These are phyloP conservation scores for Zygaena filipendulae DNA, from an alignment of 2,888 invertebrate species.

Conservation along the genomic window DNA sequence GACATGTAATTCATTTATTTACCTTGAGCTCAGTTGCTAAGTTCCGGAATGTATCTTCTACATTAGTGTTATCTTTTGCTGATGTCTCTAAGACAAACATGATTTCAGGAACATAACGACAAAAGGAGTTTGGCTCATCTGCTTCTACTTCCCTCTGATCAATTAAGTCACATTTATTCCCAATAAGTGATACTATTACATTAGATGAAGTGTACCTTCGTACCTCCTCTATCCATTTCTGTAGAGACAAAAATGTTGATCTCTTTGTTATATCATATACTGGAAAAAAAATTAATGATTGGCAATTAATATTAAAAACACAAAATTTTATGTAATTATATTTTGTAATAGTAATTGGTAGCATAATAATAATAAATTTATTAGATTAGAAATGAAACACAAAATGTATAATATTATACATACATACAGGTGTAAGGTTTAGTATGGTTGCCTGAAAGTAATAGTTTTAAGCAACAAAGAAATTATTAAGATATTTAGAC, in stretches of 20 bases:
- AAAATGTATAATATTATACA: too few relatives aligned
- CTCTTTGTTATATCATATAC: slow-evolving; percentile 97
- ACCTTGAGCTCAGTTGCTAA: slow-evolving; percentile 90
- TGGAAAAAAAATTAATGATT: slow-evolving; percentile 34
- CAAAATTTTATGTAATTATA: slow-evolving; percentile 2
- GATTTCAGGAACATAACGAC: slow-evolving; percentile 87
- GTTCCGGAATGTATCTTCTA: slow-evolving; percentile 88
- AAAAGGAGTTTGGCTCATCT: slow-evolving; percentile 88
- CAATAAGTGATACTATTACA: slow-evolving; percentile 90
- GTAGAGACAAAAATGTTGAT: slow-evolving; percentile 89
- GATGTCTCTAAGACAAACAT: slow-evolving; percentile 90
- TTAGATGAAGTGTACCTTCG: slow-evolving; percentile 93
- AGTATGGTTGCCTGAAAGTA: too few relatives aligned
- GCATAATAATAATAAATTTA: too few relatives aligned
- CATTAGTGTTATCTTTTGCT: slow-evolving; percentile 91
- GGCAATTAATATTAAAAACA: slow-evolving; percentile 5
- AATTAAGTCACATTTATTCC: slow-evolving; percentile 91
- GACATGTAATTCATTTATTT: too few relatives aligned
- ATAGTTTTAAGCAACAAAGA: too few relatives aligned
- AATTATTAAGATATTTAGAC: too few relatives aligned
- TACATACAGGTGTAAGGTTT: too few relatives aligned
- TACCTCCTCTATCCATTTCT: slow-evolving; percentile 97
- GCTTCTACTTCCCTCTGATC: slow-evolving; percentile 85
- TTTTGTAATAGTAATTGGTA: too few relatives aligned
- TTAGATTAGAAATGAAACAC: too few relatives aligned